A percentile compares a stretch with the other conserved stretches of the same genome.
phyloP scores from a whole-genome alignment of 2,113 vertebrate species.

The Origma solitaria region DNA sequence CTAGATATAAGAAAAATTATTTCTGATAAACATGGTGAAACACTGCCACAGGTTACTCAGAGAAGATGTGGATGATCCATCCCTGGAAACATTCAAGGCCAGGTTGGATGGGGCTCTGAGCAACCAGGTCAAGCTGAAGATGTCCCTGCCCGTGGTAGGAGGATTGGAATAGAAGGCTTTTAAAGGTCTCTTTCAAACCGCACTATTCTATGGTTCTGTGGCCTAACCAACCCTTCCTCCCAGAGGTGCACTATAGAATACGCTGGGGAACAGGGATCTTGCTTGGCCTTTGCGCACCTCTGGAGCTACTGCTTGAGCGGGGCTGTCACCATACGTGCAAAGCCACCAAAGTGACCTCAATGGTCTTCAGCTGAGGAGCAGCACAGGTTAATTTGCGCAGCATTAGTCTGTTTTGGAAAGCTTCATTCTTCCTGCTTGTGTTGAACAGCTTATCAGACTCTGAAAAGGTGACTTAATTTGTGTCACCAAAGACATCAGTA shows the following conservation, averaged over 20 bases:
- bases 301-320: neutral
- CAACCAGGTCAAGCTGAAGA: neutral
- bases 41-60: neutral
- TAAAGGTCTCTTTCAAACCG: neutral
- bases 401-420: neutral
- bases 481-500: neutral
- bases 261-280: neutral
- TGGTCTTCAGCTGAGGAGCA: neutral
- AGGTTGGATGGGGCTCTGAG: neutral
- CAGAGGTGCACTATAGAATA: neutral
- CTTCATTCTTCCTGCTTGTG: neutral
- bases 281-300: neutral
- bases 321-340: fast-evolving
- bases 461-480: neutral
- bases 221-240: neutral
- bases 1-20: neutral
- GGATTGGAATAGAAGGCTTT: neutral
- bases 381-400: neutral
- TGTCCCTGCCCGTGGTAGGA: neutral
- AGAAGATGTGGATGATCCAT: neutral
- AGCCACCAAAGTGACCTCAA: neutral
- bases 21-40: neutral
- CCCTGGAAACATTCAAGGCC: neutral
- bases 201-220: neutral
- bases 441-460: neutral